Evolutionary conservation across 2,797 vertebrate genomes (phyloP).

Genomic region (Bradypodion pumilum): DNA sequence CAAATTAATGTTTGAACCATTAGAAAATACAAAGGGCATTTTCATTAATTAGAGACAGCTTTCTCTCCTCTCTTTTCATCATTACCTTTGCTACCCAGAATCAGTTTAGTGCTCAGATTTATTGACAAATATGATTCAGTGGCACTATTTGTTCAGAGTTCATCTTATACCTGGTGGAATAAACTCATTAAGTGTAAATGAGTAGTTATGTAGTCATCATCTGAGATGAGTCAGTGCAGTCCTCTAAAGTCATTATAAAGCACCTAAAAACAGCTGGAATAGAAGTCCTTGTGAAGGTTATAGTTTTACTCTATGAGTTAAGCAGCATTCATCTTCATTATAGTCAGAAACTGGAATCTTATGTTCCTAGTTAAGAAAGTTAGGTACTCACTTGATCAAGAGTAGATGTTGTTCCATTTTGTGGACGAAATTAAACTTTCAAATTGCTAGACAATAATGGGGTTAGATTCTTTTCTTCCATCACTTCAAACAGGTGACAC

Average conservation of each 20-base stretch:
- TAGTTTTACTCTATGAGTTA: conserved; percentile 57
- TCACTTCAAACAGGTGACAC: neutral
- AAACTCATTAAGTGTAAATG: conserved; percentile 78
- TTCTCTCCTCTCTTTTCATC: conserved; percentile 69
- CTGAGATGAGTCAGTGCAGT: conserved; percentile 70
- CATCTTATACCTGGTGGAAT: conserved; percentile 75
- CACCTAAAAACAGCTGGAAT: conserved; percentile 72
- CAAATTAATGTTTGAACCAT: conserved; percentile 79
- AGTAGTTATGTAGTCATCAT: conserved; percentile 78
- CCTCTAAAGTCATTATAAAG: conserved; percentile 73
- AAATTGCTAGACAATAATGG: neutral
- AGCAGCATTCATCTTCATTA: conserved; percentile 51
- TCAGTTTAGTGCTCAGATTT: conserved; percentile 69
- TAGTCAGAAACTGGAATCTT: conserved; percentile 41
- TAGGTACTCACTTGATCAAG: neutral
- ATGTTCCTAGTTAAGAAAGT: conserved; percentile 23
- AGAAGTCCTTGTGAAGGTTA: conserved; percentile 69
- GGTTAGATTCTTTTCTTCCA: neutral
- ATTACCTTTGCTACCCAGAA: conserved; percentile 71
- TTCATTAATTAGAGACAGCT: conserved; percentile 77
- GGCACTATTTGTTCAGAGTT: conserved; percentile 74
- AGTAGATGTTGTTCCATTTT: fast-evolving
- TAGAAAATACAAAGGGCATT: conserved; percentile 81
- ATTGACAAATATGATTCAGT: conserved; percentile 73
- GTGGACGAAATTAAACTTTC: neutral